A percentile compares a stretch with the other conserved stretches of the same genome.
Evolutionary conservation across 2,888 invertebrate genomes (phyloP).

Genomic region (Neuroscelio doddi): DNA sequence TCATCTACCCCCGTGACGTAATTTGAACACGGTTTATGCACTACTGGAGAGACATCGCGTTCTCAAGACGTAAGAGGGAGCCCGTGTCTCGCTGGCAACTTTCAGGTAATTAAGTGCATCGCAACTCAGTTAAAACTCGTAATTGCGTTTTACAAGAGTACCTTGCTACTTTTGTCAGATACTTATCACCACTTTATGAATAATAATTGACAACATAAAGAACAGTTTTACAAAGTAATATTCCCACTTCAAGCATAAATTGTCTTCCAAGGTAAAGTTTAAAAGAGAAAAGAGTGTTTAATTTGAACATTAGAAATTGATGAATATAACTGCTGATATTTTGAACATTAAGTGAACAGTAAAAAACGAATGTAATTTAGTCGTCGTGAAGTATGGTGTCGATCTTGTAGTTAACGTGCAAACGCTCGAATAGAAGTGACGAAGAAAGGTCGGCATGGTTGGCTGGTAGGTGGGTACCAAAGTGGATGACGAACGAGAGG

Average conservation of each 20-base stretch:
- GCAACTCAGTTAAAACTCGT: slow-evolving; percentile 62
- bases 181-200: slow-evolving; percentile 6
- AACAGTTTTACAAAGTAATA: background rate
- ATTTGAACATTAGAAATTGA: no score
- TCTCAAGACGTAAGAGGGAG: no score
- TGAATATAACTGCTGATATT: no score
- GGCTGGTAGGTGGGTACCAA: no score
- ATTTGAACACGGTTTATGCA: slow-evolving; percentile 41
- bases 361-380: no score
- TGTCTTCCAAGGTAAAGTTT: background rate
- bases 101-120: slow-evolving; percentile 66
- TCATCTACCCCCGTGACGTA: slow-evolving; percentile 45
- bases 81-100: slow-evolving; percentile 48
- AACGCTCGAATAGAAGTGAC: slow-evolving; percentile 16
- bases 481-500: slow-evolving; percentile 39
- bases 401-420: no score
- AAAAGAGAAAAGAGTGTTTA: no score
- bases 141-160: slow-evolving; percentile 60
- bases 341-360: no score
- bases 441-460: slow-evolving; percentile 40
- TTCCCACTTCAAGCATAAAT: background rate
- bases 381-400: no score
- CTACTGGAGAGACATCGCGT: slow-evolving; percentile 30
- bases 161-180: background rate
- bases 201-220: slow-evolving; percentile 3